Conservation (phyloP, 2,113 vertebrate species). For the Eclectus roratus region DNA sequence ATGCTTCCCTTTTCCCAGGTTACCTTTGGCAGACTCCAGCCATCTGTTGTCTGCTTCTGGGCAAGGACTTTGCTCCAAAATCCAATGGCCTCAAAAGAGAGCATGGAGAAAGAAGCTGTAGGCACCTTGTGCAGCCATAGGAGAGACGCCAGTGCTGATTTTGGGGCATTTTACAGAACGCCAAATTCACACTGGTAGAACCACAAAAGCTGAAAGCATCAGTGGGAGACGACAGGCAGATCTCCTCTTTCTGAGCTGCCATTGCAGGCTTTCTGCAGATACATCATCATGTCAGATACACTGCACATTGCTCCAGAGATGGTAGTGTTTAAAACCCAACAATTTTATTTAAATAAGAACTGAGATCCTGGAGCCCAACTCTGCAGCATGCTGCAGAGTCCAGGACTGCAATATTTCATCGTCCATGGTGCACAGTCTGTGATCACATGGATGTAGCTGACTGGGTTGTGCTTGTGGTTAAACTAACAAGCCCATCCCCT, state of each 20-base stretch:
- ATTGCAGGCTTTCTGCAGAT: not conserved
- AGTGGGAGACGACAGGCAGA: not conserved
- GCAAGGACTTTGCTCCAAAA: not conserved
- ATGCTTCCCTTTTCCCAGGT: slow-evolving; percentile 29
- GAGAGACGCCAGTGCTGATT: not conserved
- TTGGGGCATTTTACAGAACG: not conserved
- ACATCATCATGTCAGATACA: not conserved
- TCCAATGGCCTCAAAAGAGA: not conserved
- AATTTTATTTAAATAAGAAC: slow-evolving; percentile 60
- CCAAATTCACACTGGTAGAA: not conserved
- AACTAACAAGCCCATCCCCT: not conserved
- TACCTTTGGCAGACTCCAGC: slow-evolving; percentile 36
- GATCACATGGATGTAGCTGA: not conserved
- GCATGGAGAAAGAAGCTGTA: not conserved
- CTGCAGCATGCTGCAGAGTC: not conserved
- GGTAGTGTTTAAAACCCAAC: not conserved
- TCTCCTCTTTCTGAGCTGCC: not conserved
- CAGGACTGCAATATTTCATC: not conserved
- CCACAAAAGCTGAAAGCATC: not conserved
- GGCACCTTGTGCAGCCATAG: not conserved
- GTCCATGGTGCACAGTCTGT: fast-evolving
- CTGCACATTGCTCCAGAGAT: not conserved
- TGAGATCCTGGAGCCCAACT: not conserved
- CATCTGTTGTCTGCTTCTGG: slow-evolving; percentile 45
- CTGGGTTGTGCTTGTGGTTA: not conserved